Conservation (phyloP, 1,140 invertebrate genomes). For the Diachasmimorpha longicaudata region DNA sequence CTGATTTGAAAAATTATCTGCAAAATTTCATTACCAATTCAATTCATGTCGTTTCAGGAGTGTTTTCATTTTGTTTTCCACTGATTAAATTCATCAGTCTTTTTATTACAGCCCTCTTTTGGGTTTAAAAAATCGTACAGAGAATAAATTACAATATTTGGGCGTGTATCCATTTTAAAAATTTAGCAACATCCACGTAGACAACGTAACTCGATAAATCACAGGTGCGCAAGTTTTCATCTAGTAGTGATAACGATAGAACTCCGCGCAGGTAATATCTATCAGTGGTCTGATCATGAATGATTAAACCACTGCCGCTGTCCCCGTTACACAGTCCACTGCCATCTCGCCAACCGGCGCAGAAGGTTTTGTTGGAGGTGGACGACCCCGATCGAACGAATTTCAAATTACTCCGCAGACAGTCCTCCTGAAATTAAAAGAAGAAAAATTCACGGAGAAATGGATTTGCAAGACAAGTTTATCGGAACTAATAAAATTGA, state of each 20-base stretch:
- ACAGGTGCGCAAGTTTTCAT: slow-evolving; percentile 56
- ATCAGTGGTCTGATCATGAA: slow-evolving; percentile 45
- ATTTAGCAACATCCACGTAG: slow-evolving; percentile 66
- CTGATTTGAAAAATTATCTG: neutral
- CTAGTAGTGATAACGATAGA: slow-evolving; percentile 62
- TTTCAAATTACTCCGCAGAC: slow-evolving; percentile 62
- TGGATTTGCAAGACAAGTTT: neutral
- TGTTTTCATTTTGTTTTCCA: too few species aligned
- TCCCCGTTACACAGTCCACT: slow-evolving; percentile 67
- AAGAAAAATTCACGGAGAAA: neutral
- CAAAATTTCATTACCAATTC: too few species aligned
- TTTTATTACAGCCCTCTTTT: too few species aligned
- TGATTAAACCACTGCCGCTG: slow-evolving; percentile 66
- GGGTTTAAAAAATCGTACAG: too few species aligned
- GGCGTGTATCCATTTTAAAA: slow-evolving; percentile 60
- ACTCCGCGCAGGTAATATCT: slow-evolving; percentile 66
- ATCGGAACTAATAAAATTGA: neutral
- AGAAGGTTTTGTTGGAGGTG: slow-evolving; percentile 68
- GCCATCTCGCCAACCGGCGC: slow-evolving; percentile 67
- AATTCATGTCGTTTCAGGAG: too few species aligned
- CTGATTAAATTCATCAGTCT: neutral
- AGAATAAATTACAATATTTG: slow-evolving; percentile 20
- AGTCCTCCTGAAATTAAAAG: slow-evolving; percentile 53
- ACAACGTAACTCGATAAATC: slow-evolving; percentile 64
- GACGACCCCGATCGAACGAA: slow-evolving; percentile 54